phyloP scores from a whole-genome alignment of 1,140 invertebrate genomes.

The Bemisia tabaci region DNA sequence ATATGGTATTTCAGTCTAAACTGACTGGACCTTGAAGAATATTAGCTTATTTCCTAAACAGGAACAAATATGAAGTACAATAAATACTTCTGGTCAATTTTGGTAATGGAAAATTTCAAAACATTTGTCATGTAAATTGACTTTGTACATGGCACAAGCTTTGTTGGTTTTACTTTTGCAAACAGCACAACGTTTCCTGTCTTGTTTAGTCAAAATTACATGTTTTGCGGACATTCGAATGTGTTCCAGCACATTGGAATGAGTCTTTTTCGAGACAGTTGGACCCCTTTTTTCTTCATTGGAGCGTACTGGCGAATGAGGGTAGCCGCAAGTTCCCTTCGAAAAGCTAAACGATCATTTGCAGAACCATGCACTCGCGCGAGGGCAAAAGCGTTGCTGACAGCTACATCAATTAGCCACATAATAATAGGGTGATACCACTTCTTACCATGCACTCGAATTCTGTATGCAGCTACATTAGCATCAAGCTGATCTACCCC shows the following conservation, averaged over 20 bases:
- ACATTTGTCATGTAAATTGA: neutral
- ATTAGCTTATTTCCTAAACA: no score
- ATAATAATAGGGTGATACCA: conserved; percentile 20
- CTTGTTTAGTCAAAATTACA: neutral
- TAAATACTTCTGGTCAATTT: neutral
- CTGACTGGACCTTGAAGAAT: no score
- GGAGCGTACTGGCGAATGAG: neutral
- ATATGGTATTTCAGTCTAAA: no score
- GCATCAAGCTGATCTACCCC: conserved; percentile 20
- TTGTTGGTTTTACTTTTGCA: neutral
- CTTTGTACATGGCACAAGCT: neutral
- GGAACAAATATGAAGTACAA: neutral
- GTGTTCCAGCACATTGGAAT: neutral
- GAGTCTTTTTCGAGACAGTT: neutral
- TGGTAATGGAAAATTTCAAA: neutral
- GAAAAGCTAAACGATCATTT: neutral
- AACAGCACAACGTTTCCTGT: neutral
- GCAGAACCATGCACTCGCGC: neutral
- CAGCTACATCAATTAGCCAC: conserved; percentile 13
- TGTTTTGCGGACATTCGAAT: neutral
- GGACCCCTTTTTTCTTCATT: neutral
- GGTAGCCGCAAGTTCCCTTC: neutral
- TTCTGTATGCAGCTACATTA: conserved; percentile 16
- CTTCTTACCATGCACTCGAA: conserved; percentile 20
- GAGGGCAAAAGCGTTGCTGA: neutral